Evolutionary conservation across 2,888 invertebrate species (phyloP).

Genomic region (Orthonevra nobilis): DNA sequence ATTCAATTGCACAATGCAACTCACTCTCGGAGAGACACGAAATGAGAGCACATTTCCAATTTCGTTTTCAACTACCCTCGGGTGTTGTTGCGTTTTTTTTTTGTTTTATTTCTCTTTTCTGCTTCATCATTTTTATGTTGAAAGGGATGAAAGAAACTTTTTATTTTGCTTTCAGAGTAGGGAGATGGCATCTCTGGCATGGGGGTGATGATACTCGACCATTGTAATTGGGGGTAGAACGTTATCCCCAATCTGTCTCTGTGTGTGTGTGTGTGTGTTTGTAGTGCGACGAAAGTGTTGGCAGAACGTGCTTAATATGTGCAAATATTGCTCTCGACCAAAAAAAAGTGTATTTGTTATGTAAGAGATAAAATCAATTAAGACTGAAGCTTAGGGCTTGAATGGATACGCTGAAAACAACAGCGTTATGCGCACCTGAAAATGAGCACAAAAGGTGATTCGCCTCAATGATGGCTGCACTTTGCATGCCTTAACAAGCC

Average conservation of each 20-base stretch:
- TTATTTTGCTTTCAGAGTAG: constrained; percentile 24
- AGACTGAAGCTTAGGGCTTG: constrained; percentile 11
- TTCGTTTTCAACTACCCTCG: constrained; percentile 42
- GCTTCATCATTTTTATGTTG: too few species aligned
- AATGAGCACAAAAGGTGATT: constrained; percentile 14
- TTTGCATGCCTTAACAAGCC: too few species aligned
- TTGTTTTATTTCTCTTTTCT: too few species aligned
- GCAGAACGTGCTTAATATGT: constrained; percentile 48
- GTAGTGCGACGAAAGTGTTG: constrained; percentile 13
- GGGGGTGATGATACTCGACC: constrained; percentile 28
- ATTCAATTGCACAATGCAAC: constrained; percentile 46
- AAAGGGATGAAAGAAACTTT: constrained; percentile 29
- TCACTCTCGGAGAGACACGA: constrained; percentile 49
- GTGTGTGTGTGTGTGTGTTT: constrained; percentile 30
- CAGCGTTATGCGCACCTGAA: background rate
- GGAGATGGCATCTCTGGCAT: constrained; percentile 30
- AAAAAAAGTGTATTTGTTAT: constrained; percentile 51
- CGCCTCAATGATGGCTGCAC: background rate
- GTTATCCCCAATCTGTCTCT: constrained; percentile 16
- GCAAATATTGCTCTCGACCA: constrained; percentile 47
- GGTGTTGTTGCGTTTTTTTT: too few species aligned
- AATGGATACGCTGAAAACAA: constrained; percentile 8
- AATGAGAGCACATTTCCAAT: constrained; percentile 57
- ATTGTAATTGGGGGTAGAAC: constrained; percentile 47
- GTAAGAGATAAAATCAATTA: constrained; percentile 61